Base-by-base conservation (phyloP, 2,888 invertebrate genomes). In the Tridacna gigas region DNA sequence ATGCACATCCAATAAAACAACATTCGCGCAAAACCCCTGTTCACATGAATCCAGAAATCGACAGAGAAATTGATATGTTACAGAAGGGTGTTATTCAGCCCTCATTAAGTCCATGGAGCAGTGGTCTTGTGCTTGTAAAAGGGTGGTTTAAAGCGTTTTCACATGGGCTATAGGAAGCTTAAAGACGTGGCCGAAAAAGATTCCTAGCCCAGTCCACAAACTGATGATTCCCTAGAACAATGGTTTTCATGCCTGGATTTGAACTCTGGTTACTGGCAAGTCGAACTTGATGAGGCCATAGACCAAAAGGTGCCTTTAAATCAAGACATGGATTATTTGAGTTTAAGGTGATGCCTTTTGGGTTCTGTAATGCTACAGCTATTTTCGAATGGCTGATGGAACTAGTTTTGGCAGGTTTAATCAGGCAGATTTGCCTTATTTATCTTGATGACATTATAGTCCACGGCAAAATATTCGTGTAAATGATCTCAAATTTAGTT, bases 221-320 rank as follows among this genome's bases (percentile, higher is more conserved):
- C 7, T n/a, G 76, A 65, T 76, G 79, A 83, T 67, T 80, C n/a
- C 76, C 80, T n/a, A 56, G 83, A 37, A 28, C 77, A 67, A 69
- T 69, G 60, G n/a, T n/a, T 47, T 9, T 66, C 76, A 20, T 88
- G 86, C 73, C 89, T 90, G 60, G 73, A 86, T 56, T 56, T 45
- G 56, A 80, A 48, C n/a, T 89, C 11, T 60, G 77, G 9, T 47
- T 37, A 47, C 47, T 51, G n/a, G 84, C 88, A 22, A 47, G 48
- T 63, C 37, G 37, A 37, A 37, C 37, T 37, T 37, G 37, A 37
- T 37, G 37, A 37, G 37, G 37, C 37, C 37, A 37, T 37, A 37
- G 37, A 37, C 37, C 37, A 7, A 37, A 37, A 37, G 7, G 3
- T 37, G 37, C 66, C 80, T 22, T 88, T 82, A 67, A 88, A 81